Conservation (phyloP, 1,140 invertebrate genomes). For the Mactra quadrangularis region DNA sequence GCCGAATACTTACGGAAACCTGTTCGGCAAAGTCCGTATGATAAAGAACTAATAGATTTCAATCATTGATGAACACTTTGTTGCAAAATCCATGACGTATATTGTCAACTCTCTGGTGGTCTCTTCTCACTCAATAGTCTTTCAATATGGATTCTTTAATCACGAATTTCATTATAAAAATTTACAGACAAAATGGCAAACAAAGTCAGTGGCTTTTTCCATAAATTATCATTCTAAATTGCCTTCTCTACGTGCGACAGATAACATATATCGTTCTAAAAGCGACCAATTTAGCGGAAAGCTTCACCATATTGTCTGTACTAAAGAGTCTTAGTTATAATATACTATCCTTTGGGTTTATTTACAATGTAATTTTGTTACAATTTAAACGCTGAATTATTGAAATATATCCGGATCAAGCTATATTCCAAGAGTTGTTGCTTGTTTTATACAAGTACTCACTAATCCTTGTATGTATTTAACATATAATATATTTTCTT, state of each 20-base stretch:
- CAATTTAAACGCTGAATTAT: constrained; percentile 61
- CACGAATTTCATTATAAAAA: constrained; percentile 53
- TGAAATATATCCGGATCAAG: constrained; percentile 56
- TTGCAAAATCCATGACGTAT: background rate
- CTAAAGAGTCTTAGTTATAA: constrained; percentile 30
- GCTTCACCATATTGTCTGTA: constrained; percentile 20
- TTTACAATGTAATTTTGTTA: constrained; percentile 62
- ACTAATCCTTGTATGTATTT: constrained; percentile 18
- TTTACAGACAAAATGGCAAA: constrained; percentile 57
- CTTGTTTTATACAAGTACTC: constrained; percentile 40
- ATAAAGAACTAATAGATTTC: too few species aligned
- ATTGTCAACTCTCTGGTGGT: constrained; percentile 7
- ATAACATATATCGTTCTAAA: constrained; percentile 33
- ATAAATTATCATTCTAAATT: constrained; percentile 50
- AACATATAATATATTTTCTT: constrained; percentile 25
- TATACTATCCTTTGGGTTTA: constrained; percentile 47
- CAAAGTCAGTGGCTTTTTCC: constrained; percentile 45
- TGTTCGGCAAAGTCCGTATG: too few species aligned
- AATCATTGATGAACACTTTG: too few species aligned
- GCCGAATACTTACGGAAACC: too few species aligned
- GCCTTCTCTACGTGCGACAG: background rate
- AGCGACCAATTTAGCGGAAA: constrained; percentile 26
- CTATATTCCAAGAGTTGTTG: constrained; percentile 26
- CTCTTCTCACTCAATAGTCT: background rate
- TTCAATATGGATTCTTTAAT: constrained; percentile 24